These are phyloP conservation scores for Leptatherina wallacei DNA, from an alignment of 2,797 vertebrate genomes.

Conservation along the genomic window DNA sequence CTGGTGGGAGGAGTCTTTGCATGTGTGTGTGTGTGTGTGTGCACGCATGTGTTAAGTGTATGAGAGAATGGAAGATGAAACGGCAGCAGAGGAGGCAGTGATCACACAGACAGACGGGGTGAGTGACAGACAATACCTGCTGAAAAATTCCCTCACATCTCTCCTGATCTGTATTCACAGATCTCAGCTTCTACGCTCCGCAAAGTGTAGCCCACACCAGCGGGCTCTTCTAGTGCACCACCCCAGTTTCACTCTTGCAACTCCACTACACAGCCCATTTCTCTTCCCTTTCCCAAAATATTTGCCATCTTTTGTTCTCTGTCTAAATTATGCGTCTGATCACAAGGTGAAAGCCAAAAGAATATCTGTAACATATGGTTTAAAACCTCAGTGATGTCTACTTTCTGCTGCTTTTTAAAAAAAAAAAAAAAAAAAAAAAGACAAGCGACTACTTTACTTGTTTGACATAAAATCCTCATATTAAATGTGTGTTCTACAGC, in stretches of 20 bases:
- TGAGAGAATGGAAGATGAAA: slow-evolving; percentile 78
- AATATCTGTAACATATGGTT: slow-evolving; percentile 64
- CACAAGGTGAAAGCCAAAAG: slow-evolving; percentile 68
- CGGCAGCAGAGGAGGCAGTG: slow-evolving; percentile 80
- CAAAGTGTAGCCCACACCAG: slow-evolving; percentile 79
- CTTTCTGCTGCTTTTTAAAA: slow-evolving; percentile 18
- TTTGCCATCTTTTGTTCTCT: slow-evolving; percentile 79
- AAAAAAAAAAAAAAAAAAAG: background rate
- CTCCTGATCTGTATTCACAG: slow-evolving; percentile 86
- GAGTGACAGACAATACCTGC: slow-evolving; percentile 87
- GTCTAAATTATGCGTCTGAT: slow-evolving; percentile 81
- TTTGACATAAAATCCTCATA: slow-evolving; percentile 13
- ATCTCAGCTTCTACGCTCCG: slow-evolving; percentile 79
- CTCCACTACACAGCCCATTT: slow-evolving; percentile 58
- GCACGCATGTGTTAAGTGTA: slow-evolving; percentile 46
- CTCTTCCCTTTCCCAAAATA: slow-evolving; percentile 69
- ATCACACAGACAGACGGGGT: slow-evolving; percentile 85
- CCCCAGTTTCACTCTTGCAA: slow-evolving; percentile 74
- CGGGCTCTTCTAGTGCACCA: slow-evolving; percentile 73
- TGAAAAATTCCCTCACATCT: slow-evolving; percentile 88
- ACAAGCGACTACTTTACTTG: slow-evolving; percentile 1
- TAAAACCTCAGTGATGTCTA: slow-evolving; percentile 38
- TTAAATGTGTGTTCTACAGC: slow-evolving; percentile 36
- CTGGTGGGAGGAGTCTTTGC: slow-evolving; percentile 46
- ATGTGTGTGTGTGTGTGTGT: slow-evolving; percentile 55